Evolutionary conservation across 2,113 vertebrate genomes (phyloP).

Genomic region (Anoura caudifer): DNA sequence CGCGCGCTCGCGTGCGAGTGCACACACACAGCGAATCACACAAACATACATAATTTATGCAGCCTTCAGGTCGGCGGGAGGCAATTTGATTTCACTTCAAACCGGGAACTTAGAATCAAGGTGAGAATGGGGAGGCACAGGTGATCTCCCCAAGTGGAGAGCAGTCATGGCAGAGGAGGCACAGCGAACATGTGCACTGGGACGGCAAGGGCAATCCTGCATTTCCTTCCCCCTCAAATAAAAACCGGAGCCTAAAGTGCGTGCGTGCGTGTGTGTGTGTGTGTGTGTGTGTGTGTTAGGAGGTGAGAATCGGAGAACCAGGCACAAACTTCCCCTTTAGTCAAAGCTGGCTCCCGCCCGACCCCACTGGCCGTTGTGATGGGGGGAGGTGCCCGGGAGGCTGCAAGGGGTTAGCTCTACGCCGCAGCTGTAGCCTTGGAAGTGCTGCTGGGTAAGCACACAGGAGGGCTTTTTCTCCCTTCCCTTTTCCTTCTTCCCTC

Average conservation of each 20-base stretch:
- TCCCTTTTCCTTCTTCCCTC: not conserved
- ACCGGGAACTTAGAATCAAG: conserved; percentile 60
- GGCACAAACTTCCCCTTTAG: not conserved
- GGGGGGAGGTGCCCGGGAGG: not conserved
- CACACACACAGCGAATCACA: conserved; percentile 1
- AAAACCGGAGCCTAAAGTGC: not conserved
- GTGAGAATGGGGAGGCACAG: not conserved
- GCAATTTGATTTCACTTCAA: conserved; percentile 65
- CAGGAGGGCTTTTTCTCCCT: not conserved
- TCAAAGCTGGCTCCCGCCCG: not conserved
- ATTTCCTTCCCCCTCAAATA: not conserved
- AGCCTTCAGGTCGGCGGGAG: conserved; percentile 48
- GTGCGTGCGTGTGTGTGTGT: not conserved
- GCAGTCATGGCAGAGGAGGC: not conserved
- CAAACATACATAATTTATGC: conserved; percentile 63
- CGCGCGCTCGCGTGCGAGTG: not conserved
- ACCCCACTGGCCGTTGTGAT: not conserved
- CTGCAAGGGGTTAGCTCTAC: not conserved
- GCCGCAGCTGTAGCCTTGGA: not conserved
- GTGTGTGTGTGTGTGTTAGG: not conserved
- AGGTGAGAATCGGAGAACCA: not conserved
- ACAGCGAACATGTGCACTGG: not conserved
- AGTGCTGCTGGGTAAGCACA: not conserved
- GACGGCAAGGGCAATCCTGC: not conserved
- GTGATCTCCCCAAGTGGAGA: not conserved